phyloP scores from a whole-genome alignment of 2,113 vertebrate genomes.

The Stegostoma tigrinum region DNA sequence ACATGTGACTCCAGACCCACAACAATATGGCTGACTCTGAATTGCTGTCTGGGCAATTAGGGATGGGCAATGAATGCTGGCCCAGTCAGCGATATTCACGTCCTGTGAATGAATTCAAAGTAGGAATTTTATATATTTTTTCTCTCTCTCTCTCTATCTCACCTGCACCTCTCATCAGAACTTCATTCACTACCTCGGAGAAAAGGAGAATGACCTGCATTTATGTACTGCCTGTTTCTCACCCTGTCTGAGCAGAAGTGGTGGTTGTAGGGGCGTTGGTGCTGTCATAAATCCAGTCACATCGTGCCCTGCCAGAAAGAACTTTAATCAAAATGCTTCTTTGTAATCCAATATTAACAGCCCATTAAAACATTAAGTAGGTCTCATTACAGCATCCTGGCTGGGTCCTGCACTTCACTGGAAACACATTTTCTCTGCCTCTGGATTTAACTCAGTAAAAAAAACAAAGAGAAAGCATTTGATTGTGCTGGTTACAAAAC shows the following conservation, averaged over 20 bases:
- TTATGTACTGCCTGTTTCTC: background rate
- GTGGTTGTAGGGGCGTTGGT: background rate
- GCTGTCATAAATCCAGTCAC: background rate
- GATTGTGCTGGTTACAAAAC: background rate
- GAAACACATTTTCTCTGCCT: background rate
- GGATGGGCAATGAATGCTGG: too few relatives aligned
- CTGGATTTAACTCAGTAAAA: background rate
- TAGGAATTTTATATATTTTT: too few relatives aligned
- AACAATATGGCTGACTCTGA: too few relatives aligned
- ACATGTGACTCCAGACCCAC: too few relatives aligned
- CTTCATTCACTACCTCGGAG: too few relatives aligned
- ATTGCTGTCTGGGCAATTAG: too few relatives aligned
- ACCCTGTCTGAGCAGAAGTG: background rate
- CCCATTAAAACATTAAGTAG: conserved; percentile 1
- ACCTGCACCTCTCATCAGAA: too few relatives aligned
- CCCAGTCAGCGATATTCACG: too few relatives aligned
- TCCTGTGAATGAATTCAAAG: too few relatives aligned
- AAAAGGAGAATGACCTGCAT: too few relatives aligned
- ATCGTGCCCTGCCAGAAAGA: background rate
- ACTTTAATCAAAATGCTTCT: background rate
- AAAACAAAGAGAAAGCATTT: background rate
- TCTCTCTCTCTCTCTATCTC: too few relatives aligned
- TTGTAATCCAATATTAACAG: conserved; percentile 16
- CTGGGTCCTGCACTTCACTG: background rate
- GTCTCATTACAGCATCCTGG: background rate